Evolutionary conservation across 2,797 vertebrate genomes (phyloP).

Genomic region (Pangasius krempfi): DNA sequence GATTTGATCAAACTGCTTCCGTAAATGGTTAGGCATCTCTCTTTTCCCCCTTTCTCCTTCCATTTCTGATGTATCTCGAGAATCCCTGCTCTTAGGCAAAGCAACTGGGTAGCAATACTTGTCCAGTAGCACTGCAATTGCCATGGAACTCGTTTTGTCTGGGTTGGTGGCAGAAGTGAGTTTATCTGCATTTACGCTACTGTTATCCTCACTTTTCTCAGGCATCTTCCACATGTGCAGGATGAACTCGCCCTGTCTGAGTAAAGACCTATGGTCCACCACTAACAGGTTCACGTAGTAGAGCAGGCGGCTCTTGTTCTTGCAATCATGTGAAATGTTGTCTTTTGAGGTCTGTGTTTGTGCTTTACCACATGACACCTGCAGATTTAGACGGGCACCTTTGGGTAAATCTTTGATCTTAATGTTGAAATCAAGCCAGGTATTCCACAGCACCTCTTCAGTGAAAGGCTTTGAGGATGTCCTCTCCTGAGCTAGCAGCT

Average conservation of each 20-base stretch:
- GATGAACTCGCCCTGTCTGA: conserved; percentile 93
- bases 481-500: conserved; percentile 90
- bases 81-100: conserved; percentile 87
- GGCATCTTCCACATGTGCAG: conserved; percentile 99
- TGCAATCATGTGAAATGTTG: conserved; percentile 73
- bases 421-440: conserved; percentile 94
- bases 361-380: conserved; percentile 90
- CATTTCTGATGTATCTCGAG: conserved; percentile 66
- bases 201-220: conserved; percentile 92
- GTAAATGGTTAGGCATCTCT: conserved; percentile 97
- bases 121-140: conserved; percentile 89
- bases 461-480: conserved; percentile 89
- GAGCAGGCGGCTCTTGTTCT: conserved; percentile 87
- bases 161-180: conserved; percentile 97
- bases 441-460: conserved; percentile 95
- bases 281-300: conserved; percentile 96
- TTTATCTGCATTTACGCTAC: conserved; percentile 95
- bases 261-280: conserved; percentile 93
- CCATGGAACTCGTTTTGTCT: conserved; percentile 93
- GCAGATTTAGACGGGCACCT: conserved; percentile 91
- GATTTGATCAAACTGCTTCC: conserved; percentile 92
- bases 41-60: conserved; percentile 83
- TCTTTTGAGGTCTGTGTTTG: conserved; percentile 81
- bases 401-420: conserved; percentile 95
- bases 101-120: conserved; percentile 96